These are phyloP conservation scores for Pelagia noctiluca DNA, from an alignment of 30 jellyfish, hydroid and myxozoan genomes.

Conservation along the genomic window DNA sequence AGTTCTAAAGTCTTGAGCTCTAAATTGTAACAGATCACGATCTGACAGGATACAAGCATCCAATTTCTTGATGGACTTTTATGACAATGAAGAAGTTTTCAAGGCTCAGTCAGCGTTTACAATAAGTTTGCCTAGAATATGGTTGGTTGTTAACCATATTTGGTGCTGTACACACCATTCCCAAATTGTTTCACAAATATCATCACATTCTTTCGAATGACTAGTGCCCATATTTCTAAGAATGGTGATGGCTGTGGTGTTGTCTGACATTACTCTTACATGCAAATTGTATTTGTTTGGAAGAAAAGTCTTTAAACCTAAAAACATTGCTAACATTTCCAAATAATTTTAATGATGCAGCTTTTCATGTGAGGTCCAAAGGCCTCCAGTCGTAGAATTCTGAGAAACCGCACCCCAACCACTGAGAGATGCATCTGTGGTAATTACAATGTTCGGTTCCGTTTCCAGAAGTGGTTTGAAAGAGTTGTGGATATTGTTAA, in stretches of 20 bases:
- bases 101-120: constrained; percentile 27
- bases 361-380: constrained; percentile 6
- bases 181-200: constrained; percentile 1
- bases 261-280: constrained; percentile 17
- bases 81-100: too few species aligned
- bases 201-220: constrained; percentile 17
- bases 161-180: neutral
- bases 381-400: neutral
- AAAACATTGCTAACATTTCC: constrained; percentile 21
- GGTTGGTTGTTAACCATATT: constrained; percentile 19
- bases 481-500: neutral
- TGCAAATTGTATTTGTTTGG: neutral
- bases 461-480: constrained; percentile 5
- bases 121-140: constrained; percentile 16
- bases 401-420: constrained; percentile 29
- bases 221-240: constrained; percentile 27
- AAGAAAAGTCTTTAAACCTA: constrained; percentile 10
- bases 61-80: too few species aligned
- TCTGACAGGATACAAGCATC: too few species aligned
- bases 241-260: constrained; percentile 5
- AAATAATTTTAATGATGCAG: constrained; percentile 7
- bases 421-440: constrained; percentile 3
- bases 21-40: too few species aligned
- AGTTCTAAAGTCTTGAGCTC: too few species aligned
- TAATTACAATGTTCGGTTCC: constrained; percentile 2